A percentile compares a stretch with the other conserved stretches of the same genome.
phyloP scores from a whole-genome alignment of 2,113 vertebrate species.

The Etheostoma spectabile region DNA sequence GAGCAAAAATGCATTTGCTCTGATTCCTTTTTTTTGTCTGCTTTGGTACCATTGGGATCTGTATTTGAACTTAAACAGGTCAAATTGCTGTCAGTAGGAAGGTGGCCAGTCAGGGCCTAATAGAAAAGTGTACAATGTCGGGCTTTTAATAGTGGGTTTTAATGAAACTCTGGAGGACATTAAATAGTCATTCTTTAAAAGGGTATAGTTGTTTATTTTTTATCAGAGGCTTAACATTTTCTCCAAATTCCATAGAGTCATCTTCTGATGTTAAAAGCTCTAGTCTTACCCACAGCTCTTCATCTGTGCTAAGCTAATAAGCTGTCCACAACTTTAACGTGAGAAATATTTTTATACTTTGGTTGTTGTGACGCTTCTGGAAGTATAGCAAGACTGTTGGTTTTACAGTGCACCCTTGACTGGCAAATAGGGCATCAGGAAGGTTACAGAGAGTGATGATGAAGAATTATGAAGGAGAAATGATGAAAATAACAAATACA shows the following conservation, averaged over 20 bases:
- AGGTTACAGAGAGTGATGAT: neutral
- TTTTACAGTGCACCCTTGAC: neutral
- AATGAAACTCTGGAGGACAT: neutral
- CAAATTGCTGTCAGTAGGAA: neutral
- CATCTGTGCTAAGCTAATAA: slow-evolving; percentile 15
- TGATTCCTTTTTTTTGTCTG: neutral
- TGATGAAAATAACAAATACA: neutral
- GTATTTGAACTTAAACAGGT: slow-evolving; percentile 7
- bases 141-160: neutral
- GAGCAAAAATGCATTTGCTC: slow-evolving; percentile 9
- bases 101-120: neutral
- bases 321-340: neutral
- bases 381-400: neutral
- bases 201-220: neutral
- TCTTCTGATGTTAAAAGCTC: slow-evolving; percentile 8
- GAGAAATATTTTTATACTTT: neutral
- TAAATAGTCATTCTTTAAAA: neutral
- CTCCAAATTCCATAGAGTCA: neutral
- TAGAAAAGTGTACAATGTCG: neutral
- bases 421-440: neutral
- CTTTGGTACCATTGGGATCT: neutral
- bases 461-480: neutral
- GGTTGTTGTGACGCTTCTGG: neutral
- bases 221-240: slow-evolving; percentile 1
- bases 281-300: neutral